Base-by-base conservation (phyloP, 2,888 invertebrate genomes). In the Brachyptera putata region DNA sequence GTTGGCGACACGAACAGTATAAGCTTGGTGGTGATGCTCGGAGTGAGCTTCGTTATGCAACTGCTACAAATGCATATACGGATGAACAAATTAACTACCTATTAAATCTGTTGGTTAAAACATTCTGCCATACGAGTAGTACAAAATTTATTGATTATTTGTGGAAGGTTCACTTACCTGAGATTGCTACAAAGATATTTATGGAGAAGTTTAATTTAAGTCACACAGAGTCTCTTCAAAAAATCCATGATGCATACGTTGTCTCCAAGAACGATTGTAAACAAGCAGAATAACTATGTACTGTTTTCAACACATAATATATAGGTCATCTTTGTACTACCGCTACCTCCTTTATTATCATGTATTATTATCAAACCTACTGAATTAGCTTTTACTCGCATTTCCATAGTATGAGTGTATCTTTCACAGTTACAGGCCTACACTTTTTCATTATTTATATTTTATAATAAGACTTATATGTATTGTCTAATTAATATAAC, bases 101-200 rank as follows among this genome's bases (percentile, higher is more conserved):
- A 18, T 34, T 16, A 7, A 13, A 14, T 36, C 34, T 53, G 3
- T 21, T 36, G 11, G 21, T 16, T 9, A 36, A 36, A 21, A 13
- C 21, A 21, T 53, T 53, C 18, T 53, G 53, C 13, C 16, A 36
- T n/a, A 22, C 34, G 37, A 36, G 26, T 13, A n/a, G 21, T 2
- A 22, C 24, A 16, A 16, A 21, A 3, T 46, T 46, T n/a, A 4
- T 46, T 3, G 46, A 46, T 22, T 53, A 53, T 22, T 21, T 53
- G 13, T 34, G 16, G 22, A 53, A 36, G 21, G 53, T 53, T 4
- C 53, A 53, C 3, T 2, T 53, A 21, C 53, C 53, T 11, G 53
- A 53, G 4, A 9, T 53, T 3, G 30, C 34, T 18, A 53, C 34
- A 11, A 34, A 53, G 9, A 16, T 53, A 9, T 53, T 53, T 22